These are phyloP conservation scores for Eumacrocentrus americanus DNA, from an alignment of 2,888 invertebrate genomes.

Conservation along the genomic window DNA sequence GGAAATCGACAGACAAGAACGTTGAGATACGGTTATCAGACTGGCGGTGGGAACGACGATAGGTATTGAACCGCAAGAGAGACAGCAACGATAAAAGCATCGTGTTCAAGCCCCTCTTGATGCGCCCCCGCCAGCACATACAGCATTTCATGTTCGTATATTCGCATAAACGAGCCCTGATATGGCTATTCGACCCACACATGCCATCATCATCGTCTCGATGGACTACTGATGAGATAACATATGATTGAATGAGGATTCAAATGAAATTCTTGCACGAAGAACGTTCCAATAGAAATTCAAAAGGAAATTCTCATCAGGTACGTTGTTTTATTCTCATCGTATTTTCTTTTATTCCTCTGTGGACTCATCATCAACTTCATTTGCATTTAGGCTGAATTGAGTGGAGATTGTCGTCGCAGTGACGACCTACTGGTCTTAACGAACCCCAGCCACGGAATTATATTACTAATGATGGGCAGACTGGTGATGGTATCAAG, in stretches of 20 bases:
- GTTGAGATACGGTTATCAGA: constrained; percentile 17
- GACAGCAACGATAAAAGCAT: constrained; percentile 15
- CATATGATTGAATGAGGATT: neutral
- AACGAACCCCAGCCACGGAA: too few relatives aligned
- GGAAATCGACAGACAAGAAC: constrained; percentile 14
- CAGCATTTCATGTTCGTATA: constrained; percentile 3
- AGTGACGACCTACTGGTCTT: too few relatives aligned
- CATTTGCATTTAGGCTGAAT: neutral
- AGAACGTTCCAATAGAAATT: constrained; percentile 2
- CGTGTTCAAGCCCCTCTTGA: constrained; percentile 1
- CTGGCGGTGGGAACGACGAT: constrained; percentile 12
- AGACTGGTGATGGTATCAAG: too few relatives aligned
- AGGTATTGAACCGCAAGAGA: constrained; percentile 14
- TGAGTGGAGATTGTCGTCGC: too few relatives aligned
- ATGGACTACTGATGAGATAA: neutral
- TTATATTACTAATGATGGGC: too few relatives aligned
- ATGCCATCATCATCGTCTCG: too few relatives aligned
- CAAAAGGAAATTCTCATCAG: neutral
- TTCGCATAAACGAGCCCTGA: neutral
- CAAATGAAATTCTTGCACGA: neutral
- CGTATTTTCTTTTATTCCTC: neutral
- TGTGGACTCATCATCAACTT: neutral
- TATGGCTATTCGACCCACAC: neutral
- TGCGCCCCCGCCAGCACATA: too few relatives aligned
- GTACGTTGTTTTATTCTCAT: neutral